Conservation (phyloP, 2,888 invertebrate genomes). For the Euzophera pinguis region DNA sequence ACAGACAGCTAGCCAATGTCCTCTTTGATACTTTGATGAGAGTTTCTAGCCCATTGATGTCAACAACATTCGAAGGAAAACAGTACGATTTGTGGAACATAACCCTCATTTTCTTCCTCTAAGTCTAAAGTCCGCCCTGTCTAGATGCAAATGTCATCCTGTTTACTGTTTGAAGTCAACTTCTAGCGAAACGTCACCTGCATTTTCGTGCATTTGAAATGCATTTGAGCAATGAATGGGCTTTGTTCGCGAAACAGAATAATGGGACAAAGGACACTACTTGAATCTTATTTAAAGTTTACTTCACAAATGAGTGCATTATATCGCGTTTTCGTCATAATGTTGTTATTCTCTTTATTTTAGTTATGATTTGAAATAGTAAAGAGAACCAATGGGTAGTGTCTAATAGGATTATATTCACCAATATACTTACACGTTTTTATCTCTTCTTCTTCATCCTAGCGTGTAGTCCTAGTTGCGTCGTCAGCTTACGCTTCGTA, state of each 20-base stretch:
- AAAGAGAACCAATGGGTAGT: too few relatives aligned
- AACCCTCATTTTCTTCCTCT: not conserved
- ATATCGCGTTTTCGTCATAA: not conserved
- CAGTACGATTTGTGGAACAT: not conserved
- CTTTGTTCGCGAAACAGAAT: constrained; percentile 41
- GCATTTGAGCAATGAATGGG: constrained; percentile 44
- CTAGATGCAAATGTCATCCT: constrained; percentile 14
- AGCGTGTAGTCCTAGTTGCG: too few relatives aligned
- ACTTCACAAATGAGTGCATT: not conserved
- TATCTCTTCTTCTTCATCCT: too few relatives aligned
- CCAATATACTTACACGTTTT: too few relatives aligned
- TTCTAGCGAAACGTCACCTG: constrained; percentile 40
- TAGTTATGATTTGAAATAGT: too few relatives aligned
- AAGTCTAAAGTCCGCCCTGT: not conserved
- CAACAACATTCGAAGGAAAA: too few relatives aligned
- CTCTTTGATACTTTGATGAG: too few relatives aligned
- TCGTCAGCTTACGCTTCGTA: too few relatives aligned
- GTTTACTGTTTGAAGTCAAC: constrained; percentile 20
- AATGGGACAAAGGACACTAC: constrained; percentile 34
- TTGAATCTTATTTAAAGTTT: constrained; percentile 19
- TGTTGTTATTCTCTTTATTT: too few relatives aligned
- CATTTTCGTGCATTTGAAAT: constrained; percentile 39
- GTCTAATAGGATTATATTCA: too few relatives aligned
- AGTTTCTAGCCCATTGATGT: too few relatives aligned
- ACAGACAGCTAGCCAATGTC: too few relatives aligned